Base-by-base conservation (phyloP, 1,140 invertebrate genomes). In the Lutraria rhynchaena region DNA sequence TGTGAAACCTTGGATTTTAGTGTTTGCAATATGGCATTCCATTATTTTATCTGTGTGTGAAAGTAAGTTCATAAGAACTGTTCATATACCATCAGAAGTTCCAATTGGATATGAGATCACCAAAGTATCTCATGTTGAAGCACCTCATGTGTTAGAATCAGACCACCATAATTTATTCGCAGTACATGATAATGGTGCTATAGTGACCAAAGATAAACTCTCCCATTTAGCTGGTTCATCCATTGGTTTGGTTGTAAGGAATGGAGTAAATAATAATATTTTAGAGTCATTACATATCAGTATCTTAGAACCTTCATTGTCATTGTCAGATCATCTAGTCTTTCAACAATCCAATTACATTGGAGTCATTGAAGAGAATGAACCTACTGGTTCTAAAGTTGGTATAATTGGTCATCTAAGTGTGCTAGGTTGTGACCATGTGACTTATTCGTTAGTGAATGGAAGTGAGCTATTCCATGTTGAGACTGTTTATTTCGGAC, bases 311-410 rank as follows among this genome's bases (percentile, higher is more conserved):
- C 41, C 61, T 44, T 44, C 27, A 24, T 57, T 41, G 37, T 15
- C 37, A 41, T n/a, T n/a, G n/a, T 37, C 22, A 22, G 41, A 65
- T 74, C 57, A 76, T 31, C n/a, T 61, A 22, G 61, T 80, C 65
- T 80, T 80, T 69, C 76, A 69, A 13, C 76, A 80, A 69, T 19
- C 51, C 9, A 57, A 67, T 19, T 80, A 80, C 35, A 33, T 80
- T 31, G 76, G 76, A 9, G 41, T 35, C 13, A 70, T 80, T 33
- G 35, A 37, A 53, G 76, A 80, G 27, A 80, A 80, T 69, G 49
- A 69, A 67, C n/a, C 19, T n/a, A 41, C 35, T 29, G 65, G 65
- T 37, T 19, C 63, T 37, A 15, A 27, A 24, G 41, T 80, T n/a
- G 60, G 51, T 35, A 51, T 80, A 37, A 29, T 70, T 46, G 76